Conservation (phyloP, 2,113 vertebrate species). For the Uropsilus gracilis region DNA sequence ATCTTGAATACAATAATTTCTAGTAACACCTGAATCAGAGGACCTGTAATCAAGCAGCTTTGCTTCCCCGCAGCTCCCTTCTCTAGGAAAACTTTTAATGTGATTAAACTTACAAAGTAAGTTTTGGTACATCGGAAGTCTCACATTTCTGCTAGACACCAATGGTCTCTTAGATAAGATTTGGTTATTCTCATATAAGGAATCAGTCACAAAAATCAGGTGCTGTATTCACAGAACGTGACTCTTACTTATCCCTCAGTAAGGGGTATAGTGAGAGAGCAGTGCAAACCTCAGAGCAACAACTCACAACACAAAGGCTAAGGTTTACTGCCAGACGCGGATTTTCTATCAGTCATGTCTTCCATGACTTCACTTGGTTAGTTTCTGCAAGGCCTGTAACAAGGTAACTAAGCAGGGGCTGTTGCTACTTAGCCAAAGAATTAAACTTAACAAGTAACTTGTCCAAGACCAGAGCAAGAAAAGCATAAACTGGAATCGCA, state of each 20-base stretch:
- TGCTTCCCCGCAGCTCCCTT: not conserved
- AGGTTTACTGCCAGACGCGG: not conserved
- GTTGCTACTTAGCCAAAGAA: slow-evolving; percentile 33
- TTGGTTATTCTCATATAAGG: slow-evolving; percentile 31
- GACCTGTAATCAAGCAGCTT: not conserved
- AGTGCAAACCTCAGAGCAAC: not conserved
- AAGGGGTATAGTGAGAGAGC: slow-evolving; percentile 26
- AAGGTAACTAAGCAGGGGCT: slow-evolving; percentile 36
- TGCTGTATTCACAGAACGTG: not conserved
- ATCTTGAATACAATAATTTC: not conserved
- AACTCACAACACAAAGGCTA: slow-evolving; percentile 36
- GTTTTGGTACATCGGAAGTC: not conserved
- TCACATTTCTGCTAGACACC: slow-evolving; percentile 20
- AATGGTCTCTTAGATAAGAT: slow-evolving; percentile 12
- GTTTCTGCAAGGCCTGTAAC: not conserved
- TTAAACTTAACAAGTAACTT: slow-evolving; percentile 18
- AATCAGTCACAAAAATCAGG: not conserved
- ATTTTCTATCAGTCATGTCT: not conserved
- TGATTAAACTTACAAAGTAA: slow-evolving; percentile 23
- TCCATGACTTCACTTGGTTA: not conserved
- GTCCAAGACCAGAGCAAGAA: slow-evolving; percentile 20
- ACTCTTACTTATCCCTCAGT: not conserved
- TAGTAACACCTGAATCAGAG: not conserved
- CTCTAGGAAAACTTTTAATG: not conserved
- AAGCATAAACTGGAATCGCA: not conserved